Percentiles rank a stretch among this genome's conserved stretches.
phyloP scores from a whole-genome alignment of 1,140 invertebrate genomes.

The Melitaea cinxia region DNA sequence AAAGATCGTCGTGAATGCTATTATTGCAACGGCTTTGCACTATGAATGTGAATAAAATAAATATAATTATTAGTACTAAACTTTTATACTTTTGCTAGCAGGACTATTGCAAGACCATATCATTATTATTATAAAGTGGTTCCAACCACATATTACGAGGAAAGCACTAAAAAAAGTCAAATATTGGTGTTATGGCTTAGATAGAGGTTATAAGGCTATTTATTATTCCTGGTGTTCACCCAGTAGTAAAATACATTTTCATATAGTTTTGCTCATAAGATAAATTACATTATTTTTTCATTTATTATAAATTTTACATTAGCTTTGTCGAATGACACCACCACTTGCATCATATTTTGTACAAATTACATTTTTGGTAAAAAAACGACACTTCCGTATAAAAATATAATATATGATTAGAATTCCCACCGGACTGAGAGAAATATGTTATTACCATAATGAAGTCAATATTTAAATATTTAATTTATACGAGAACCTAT shows the following conservation, averaged over 20 bases:
- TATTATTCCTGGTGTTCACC: slow-evolving; percentile 6
- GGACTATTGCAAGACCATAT: slow-evolving; percentile 49
- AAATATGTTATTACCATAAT: neutral
- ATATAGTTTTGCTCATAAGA: slow-evolving; percentile 5
- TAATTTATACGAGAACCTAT: neutral
- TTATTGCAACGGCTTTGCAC: slow-evolving; percentile 11
- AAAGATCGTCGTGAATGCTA: neutral
- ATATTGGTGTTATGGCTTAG: slow-evolving; percentile 48
- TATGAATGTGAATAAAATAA: slow-evolving; percentile 17
- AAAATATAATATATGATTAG: slow-evolving; percentile 22
- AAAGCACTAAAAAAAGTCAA: slow-evolving; percentile 47
- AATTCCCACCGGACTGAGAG: slow-evolving; percentile 15
- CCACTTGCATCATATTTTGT: slow-evolving; percentile 4
- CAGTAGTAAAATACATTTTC: slow-evolving; percentile 34
- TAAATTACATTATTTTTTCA: neutral
- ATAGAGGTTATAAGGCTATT: slow-evolving; percentile 43
- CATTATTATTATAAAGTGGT: slow-evolving; percentile 34
- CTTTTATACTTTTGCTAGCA: slow-evolving; percentile 46
- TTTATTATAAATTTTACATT: neutral
- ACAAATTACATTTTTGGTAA: slow-evolving; percentile 12
- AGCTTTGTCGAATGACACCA: neutral
- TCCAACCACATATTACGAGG: slow-evolving; percentile 33
- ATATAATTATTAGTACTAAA: slow-evolving; percentile 21
- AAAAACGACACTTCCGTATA: slow-evolving; percentile 16
- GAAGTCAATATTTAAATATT: neutral